These are phyloP conservation scores for Cremastobaeus sp. DNA, from an alignment of 2,888 invertebrate genomes.

Conservation along the genomic window DNA sequence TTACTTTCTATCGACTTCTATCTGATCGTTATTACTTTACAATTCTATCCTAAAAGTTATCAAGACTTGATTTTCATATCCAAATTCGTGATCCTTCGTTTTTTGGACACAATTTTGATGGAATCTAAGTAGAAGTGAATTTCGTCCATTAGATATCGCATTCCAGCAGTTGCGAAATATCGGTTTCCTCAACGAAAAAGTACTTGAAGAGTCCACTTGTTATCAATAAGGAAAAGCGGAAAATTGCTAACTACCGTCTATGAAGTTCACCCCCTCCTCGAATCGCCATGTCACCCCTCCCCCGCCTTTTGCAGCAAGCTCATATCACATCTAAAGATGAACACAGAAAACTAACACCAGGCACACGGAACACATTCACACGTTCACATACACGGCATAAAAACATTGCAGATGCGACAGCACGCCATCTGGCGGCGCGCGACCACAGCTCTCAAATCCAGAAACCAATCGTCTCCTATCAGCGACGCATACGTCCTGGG, in stretches of 20 bases:
- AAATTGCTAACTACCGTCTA: constrained; percentile 38
- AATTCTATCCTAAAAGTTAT: no score
- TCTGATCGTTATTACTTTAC: no score
- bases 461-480: constrained; percentile 77
- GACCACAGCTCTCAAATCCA: constrained; percentile 69
- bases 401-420: constrained; percentile 39
- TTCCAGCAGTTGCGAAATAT: no score
- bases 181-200: not conserved
- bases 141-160: no score
- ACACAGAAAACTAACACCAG: constrained; percentile 52
- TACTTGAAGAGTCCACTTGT: constrained; percentile 4
- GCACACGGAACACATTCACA: constrained; percentile 57
- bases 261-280: constrained; percentile 40
- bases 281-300: constrained; percentile 59
- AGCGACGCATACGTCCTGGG: constrained; percentile 69
- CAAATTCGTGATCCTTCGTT: no score
- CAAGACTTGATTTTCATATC: no score
- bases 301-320: constrained; percentile 56
- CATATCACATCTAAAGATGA: constrained; percentile 44
- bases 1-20: no score
- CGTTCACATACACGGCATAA: constrained; percentile 54
- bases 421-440: constrained; percentile 40
- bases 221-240: constrained; percentile 21
- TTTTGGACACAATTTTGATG: no score
- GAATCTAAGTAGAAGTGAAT: no score